A percentile compares a stretch with the other conserved stretches of the same genome.
These are phyloP conservation scores for Lepus americanus DNA, from an alignment of 2,113 vertebrate genomes.

Conservation along the genomic window DNA sequence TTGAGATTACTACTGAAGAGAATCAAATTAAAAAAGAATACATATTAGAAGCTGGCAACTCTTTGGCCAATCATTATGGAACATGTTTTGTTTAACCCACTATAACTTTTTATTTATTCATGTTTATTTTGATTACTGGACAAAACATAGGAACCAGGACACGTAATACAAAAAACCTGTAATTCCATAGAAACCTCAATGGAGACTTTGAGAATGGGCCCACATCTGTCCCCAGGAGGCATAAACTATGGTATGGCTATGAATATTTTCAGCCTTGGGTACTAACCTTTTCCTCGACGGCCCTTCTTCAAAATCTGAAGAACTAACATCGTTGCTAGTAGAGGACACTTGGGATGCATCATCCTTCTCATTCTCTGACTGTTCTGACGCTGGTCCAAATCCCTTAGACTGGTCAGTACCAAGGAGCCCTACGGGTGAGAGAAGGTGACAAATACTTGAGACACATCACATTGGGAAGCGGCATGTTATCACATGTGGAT, in stretches of 20 bases:
- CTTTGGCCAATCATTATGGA: not conserved
- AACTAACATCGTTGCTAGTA: constrained; percentile 93
- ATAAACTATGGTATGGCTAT: constrained; percentile 22
- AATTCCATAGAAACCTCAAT: not conserved
- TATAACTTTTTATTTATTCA: not conserved
- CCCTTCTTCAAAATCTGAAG: constrained; percentile 95
- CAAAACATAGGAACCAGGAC: not conserved
- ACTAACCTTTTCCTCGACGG: constrained; percentile 97
- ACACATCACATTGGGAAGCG: constrained; percentile 62
- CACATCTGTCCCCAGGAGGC: not conserved
- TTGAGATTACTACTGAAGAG: not conserved
- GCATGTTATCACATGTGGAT: constrained; percentile 3
- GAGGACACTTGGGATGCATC: constrained; percentile 93
- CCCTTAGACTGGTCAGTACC: constrained; percentile 95
- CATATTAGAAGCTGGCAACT: not conserved
- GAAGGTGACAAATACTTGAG: constrained; percentile 80
- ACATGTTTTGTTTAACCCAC: not conserved
- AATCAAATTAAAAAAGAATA: not conserved
- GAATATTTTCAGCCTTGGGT: constrained; percentile 24
- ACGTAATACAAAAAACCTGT: not conserved
- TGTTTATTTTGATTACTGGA: not conserved
- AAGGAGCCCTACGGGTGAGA: constrained; percentile 92
- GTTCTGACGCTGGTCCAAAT: constrained; percentile 93
- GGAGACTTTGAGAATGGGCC: not conserved
- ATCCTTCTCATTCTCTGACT: constrained; percentile 94